phyloP scores from a whole-genome alignment of 2,888 invertebrate genomes.

The Agonopterix arenella region DNA sequence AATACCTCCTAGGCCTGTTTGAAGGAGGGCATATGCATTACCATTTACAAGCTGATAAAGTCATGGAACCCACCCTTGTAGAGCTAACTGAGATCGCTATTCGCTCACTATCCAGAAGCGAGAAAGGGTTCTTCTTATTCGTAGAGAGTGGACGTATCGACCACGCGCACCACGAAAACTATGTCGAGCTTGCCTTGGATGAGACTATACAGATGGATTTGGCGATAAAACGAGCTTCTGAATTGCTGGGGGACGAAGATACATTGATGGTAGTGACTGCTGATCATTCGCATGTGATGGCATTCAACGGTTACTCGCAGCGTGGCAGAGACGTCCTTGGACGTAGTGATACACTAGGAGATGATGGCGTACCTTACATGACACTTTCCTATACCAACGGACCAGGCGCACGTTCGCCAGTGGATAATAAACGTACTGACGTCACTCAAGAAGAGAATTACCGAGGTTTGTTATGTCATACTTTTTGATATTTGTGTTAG shows the following conservation, averaged over 20 bases:
- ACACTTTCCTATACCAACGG: conserved; percentile 81
- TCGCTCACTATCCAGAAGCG: conserved; percentile 77
- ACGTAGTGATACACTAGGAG: conserved; percentile 49
- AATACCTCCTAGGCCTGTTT: conserved; percentile 80
- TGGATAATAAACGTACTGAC: conserved; percentile 57
- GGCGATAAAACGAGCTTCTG: conserved; percentile 39
- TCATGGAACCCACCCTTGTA: conserved; percentile 63
- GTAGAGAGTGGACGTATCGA: conserved; percentile 84
- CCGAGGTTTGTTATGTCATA: no score
- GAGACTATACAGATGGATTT: conserved; percentile 81
- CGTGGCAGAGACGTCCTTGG: conserved; percentile 64
- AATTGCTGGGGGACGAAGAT: conserved; percentile 69
- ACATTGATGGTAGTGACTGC: conserved; percentile 87
- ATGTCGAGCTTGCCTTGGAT: conserved; percentile 77
- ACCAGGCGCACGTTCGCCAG: conserved; percentile 65
- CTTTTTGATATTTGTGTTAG: no score
- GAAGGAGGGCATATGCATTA: conserved; percentile 80
- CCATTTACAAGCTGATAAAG: conserved; percentile 72
- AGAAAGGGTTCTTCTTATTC: conserved; percentile 86
- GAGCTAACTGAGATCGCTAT: conserved; percentile 79
- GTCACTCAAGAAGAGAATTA: conserved; percentile 33
- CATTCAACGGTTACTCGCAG: conserved; percentile 80
- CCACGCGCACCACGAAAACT: conserved; percentile 80
- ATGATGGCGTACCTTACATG: conserved; percentile 73
- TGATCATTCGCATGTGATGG: conserved; percentile 86